phyloP scores from a whole-genome alignment of 2,113 vertebrate species.

The Puffinus mauretanicus region DNA sequence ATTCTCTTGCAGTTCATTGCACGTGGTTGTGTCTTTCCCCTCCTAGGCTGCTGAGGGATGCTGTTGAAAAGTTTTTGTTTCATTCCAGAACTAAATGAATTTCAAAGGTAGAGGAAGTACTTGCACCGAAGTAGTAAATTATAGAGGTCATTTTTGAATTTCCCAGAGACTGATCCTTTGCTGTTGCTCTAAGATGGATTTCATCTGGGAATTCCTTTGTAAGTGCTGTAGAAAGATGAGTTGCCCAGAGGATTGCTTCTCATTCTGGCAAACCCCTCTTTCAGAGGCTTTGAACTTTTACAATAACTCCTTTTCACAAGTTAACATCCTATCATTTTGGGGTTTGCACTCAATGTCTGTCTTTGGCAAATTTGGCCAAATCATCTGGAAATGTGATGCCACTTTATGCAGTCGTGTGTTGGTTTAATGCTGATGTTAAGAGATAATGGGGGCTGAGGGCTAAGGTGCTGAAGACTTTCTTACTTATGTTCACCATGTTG shows the following conservation, averaged over 20 bases:
- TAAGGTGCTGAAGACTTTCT: not conserved
- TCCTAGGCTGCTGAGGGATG: not conserved
- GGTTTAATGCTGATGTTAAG: not conserved
- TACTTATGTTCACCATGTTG: rapidly evolving
- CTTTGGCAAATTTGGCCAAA: not conserved
- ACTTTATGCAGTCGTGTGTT: not conserved
- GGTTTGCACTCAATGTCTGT: not conserved
- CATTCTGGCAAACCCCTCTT: not conserved
- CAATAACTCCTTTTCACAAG: not conserved
- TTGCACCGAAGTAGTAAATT: not conserved
- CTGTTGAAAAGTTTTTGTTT: not conserved
- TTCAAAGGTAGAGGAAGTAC: not conserved
- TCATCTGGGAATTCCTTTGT: not conserved
- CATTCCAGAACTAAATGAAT: not conserved
- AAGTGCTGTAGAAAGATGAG: not conserved
- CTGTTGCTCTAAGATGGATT: not conserved
- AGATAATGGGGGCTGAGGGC: not conserved
- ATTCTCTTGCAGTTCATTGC: not conserved
- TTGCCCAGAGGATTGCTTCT: not conserved
- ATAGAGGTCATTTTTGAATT: not conserved
- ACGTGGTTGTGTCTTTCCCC: not conserved
- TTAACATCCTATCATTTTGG: not conserved
- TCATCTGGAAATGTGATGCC: not conserved
- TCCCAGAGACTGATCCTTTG: not conserved
- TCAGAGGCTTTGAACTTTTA: not conserved